Base-by-base conservation (phyloP, 2,797 vertebrate species). In the Tamandua tetradactyla region DNA sequence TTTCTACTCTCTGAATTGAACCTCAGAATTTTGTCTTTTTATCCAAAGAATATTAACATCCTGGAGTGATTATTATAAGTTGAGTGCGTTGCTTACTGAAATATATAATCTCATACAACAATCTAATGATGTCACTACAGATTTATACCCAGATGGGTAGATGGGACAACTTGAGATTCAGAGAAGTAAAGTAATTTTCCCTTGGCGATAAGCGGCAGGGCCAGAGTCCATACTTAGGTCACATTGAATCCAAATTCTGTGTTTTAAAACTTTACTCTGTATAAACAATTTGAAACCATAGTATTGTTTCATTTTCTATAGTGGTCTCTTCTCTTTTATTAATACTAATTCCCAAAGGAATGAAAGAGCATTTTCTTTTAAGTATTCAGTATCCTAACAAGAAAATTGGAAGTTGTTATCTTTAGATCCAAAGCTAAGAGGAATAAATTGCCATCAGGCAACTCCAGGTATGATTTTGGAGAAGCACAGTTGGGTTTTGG, bases 151-250 rank as follows among this genome's bases (percentile, higher is more conserved):
- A 71, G 79, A n/a, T 74, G 66, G 7, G 15, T 35, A 75, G 27
- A 71, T 80, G 13, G 69, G 22, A 83, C 76, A 1, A 80, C 40
- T n/a, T 55, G 71, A 86, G 17, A 55, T 76, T 89, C 10, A 66
- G 62, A 89, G 66, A 85, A n/a, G 30, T 75, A 81, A 84, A 81
- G 59, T 92, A 49, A 88, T 23, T 75, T 94, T 94, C 15, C 91
- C 55, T 89, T 84, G 52, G 7, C 35, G 61, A 32, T 42, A 80
- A 64, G 42, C 32, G 20, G 30, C 27, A 91, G 61, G 10, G 12
- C 7, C 27, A 52, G 11, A 18, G 17, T 32, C 20, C 12, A 74
- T 30, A 49, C 3, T 52, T 37, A 69, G 8, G 25, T 93, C 27
- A 32, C n/a, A 71, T 7, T 89, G 72, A 80, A 91, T 76, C 91